Evolutionary conservation across 2,113 vertebrate species (phyloP).

Genomic region (Sorex araneus): DNA sequence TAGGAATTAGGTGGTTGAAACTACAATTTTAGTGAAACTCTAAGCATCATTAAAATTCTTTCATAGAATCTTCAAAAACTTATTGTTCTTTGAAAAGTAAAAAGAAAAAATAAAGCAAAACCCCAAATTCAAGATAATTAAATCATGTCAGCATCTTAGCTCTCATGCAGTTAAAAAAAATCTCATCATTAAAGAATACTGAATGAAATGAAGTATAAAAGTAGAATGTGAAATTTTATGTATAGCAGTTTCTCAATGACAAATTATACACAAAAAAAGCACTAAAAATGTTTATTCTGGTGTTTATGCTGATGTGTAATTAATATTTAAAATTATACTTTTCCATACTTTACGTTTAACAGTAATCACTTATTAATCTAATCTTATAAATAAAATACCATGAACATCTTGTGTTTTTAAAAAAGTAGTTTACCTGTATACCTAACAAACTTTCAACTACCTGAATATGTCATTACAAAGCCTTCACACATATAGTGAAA

Average conservation of each 20-base stretch:
- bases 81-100: conserved; percentile 17
- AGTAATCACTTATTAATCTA: conserved; percentile 31
- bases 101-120: neutral
- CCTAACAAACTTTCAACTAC: conserved; percentile 16
- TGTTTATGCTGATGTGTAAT: too few species aligned
- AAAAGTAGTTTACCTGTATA: conserved; percentile 5
- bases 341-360: neutral
- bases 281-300: neutral
- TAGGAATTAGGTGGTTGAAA: conserved; percentile 70
- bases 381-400: conserved; percentile 21
- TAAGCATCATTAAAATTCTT: conserved; percentile 33
- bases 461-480: conserved; percentile 3
- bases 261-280: neutral
- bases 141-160: neutral
- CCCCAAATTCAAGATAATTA: neutral
- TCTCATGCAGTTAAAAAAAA: neutral
- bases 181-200: neutral
- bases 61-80: neutral
- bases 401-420: neutral
- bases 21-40: conserved; percentile 25
- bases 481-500: neutral
- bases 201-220: neutral
- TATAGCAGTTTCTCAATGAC: neutral
- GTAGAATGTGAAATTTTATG: neutral
- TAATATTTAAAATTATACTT: neutral